Conservation (phyloP, 2,888 invertebrate genomes). For the Leucozona laternaria region DNA sequence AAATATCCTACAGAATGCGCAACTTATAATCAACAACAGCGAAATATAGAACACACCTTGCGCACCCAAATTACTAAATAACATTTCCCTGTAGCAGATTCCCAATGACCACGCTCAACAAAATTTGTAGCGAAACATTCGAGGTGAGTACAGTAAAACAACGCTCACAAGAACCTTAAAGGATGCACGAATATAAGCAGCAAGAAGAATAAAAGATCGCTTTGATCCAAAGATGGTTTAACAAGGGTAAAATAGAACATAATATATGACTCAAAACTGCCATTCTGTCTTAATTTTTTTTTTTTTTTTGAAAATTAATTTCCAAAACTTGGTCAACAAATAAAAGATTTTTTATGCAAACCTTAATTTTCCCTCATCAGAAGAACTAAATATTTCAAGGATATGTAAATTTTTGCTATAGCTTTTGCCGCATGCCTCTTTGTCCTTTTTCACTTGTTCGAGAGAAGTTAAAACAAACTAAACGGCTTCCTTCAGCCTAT, state of each 20-base stretch:
- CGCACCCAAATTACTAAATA: no score
- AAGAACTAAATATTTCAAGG: slow-evolving; percentile 62
- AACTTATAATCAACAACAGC: no score
- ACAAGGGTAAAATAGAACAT: neutral
- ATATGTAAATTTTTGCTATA: slow-evolving; percentile 54
- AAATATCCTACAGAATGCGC: no score
- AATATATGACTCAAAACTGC: neutral
- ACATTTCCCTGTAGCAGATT: no score
- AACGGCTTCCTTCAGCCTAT: slow-evolving; percentile 52
- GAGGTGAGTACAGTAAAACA: no score
- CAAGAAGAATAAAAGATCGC: neutral
- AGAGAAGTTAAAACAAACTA: slow-evolving; percentile 62
- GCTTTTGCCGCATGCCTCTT: slow-evolving; percentile 10
- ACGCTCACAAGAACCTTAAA: no score
- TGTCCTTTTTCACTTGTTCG: slow-evolving; percentile 22
- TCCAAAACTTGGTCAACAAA: slow-evolving; percentile 58
- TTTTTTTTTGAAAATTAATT: slow-evolving; percentile 30
- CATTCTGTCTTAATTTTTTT: neutral
- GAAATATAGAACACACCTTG: no score
- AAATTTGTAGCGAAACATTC: no score
- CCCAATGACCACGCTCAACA: no score
- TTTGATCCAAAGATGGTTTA: neutral
- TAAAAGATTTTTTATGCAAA: slow-evolving; percentile 24
- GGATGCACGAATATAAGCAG: neutral
- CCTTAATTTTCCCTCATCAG: slow-evolving; percentile 59